Percentiles rank a stretch among this genome's conserved stretches.
Conservation (phyloP, 2,888 invertebrate species). For the Ophion slaviceki region DNA sequence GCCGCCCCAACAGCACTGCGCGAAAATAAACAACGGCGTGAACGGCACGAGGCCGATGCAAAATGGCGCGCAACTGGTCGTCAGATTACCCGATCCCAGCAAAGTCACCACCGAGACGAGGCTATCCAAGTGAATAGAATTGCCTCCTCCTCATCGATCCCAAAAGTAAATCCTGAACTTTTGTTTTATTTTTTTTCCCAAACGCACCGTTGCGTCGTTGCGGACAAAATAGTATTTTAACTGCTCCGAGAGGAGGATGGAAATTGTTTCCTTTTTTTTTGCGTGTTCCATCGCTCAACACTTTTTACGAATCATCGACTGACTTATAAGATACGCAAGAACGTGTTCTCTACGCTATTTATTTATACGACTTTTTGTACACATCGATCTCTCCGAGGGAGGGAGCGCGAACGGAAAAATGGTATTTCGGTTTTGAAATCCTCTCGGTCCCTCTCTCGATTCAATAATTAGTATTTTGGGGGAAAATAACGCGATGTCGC, state of each 20-base stretch:
- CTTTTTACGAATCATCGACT: slow-evolving; percentile 52
- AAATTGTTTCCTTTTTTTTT: slow-evolving; percentile 20
- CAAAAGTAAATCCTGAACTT: no score
- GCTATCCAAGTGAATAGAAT: slow-evolving; percentile 76
- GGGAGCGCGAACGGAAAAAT: slow-evolving; percentile 21
- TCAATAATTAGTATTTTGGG: background rate
- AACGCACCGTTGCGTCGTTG: slow-evolving; percentile 29
- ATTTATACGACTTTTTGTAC: slow-evolving; percentile 62
- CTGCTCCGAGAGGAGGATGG: slow-evolving; percentile 39
- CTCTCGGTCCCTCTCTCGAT: slow-evolving; percentile 25
- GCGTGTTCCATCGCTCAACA: slow-evolving; percentile 54
- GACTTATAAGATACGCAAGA: slow-evolving; percentile 46
- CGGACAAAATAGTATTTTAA: slow-evolving; percentile 47
- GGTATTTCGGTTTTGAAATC: slow-evolving; percentile 21
- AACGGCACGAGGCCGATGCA: slow-evolving; percentile 78
- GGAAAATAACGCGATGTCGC: no score
- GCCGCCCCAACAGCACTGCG: slow-evolving; percentile 63
- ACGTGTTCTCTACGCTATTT: slow-evolving; percentile 59
- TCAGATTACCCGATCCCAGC: slow-evolving; percentile 81
- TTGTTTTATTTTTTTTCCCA: slow-evolving; percentile 1
- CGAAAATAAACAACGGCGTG: slow-evolving; percentile 67
- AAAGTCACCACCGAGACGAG: slow-evolving; percentile 80
- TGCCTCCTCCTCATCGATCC: slow-evolving; percentile 13
- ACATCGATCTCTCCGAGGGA: slow-evolving; percentile 46
- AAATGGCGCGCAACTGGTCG: slow-evolving; percentile 81